Evolutionary conservation across 2,888 invertebrate genomes (phyloP), one percentile per base, ranked within the genome.

Genomic region (Luperina nickerlii): DNA sequence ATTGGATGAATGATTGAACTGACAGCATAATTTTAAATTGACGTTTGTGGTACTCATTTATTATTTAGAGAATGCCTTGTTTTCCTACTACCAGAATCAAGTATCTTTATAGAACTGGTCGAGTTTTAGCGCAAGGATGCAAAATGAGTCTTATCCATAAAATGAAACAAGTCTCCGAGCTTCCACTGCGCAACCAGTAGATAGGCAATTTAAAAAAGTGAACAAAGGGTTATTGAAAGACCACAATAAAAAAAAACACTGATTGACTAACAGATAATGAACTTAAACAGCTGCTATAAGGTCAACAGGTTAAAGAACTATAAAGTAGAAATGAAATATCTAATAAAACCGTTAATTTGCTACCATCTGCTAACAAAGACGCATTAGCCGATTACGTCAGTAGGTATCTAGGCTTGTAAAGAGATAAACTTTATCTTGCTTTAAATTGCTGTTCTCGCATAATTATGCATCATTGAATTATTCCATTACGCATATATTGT

Each of bases 381-480:
- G 63, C 73, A 77, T 73, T 81, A 79, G 24, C 57, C 24, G 78
- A 83, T 87, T 85, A 89, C 90, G 87, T 90, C 90, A 89, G 68
- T n/a, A n/a, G n/a, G n/a, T 82, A 78, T 81, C 81, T 80, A 83
- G 72, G 76, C 87, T 74, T 78, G 86, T 81, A 69, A 82, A 80
- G 69, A 90, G 89, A 89, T 90, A 89, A 88, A 86, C 67, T 84
- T 86, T 90, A 89, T 86, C 87, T 86, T 24, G 79, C 67, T 72
- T 87, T 82, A 85, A 89, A 83, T 87, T 83, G 86, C 79, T 82
- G 78, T 79, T 83, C 78, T 70, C 78, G 75, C 83, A 79, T 87
- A 86, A 86, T 90, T 89, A 87, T 89, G 74, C 68, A 85, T 87
- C 72, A 79, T 84, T 81, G 72, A 83, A 82, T 84, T 87, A 88